phyloP scores from a whole-genome alignment of 2,113 vertebrate species.

The Rhinolophus sinicus region DNA sequence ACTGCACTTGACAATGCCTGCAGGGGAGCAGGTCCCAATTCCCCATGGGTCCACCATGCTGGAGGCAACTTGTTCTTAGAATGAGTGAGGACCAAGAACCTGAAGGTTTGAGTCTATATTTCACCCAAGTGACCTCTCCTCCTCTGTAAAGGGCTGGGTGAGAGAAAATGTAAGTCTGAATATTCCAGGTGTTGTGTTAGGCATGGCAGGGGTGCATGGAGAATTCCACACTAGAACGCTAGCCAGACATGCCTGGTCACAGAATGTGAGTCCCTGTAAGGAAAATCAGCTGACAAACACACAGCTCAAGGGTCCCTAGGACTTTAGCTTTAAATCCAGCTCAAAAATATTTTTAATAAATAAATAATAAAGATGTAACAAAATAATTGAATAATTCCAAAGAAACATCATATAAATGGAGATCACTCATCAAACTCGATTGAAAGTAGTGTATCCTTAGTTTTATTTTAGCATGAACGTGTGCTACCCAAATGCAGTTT shows the following conservation, averaged over 20 bases:
- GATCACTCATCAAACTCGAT: rapidly evolving
- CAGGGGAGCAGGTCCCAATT: neutral
- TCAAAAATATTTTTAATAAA: neutral
- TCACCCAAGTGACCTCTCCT: neutral
- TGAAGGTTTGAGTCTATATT: neutral
- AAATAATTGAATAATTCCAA: neutral
- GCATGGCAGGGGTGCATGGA: rapidly evolving
- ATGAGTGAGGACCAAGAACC: neutral
- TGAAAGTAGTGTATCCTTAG: neutral
- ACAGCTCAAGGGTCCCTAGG: too few species aligned
- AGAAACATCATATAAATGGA: neutral
- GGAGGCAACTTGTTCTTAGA: too few species aligned
- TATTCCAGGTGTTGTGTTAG: rapidly evolving
- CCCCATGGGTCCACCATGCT: rapidly evolving
- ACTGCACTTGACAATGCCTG: rapidly evolving
- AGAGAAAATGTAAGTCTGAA: rapidly evolving
- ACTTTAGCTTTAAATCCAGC: neutral
- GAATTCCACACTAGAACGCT: neutral
- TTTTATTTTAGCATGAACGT: neutral
- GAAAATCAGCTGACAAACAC: neutral
- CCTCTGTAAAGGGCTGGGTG: neutral
- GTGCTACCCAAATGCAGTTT: neutral
- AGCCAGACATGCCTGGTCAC: neutral
- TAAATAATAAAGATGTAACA: neutral
- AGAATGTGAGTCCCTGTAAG: neutral